phyloP scores from a whole-genome alignment of 92 coral and sea anemone species.

The Ricordea florida region DNA sequence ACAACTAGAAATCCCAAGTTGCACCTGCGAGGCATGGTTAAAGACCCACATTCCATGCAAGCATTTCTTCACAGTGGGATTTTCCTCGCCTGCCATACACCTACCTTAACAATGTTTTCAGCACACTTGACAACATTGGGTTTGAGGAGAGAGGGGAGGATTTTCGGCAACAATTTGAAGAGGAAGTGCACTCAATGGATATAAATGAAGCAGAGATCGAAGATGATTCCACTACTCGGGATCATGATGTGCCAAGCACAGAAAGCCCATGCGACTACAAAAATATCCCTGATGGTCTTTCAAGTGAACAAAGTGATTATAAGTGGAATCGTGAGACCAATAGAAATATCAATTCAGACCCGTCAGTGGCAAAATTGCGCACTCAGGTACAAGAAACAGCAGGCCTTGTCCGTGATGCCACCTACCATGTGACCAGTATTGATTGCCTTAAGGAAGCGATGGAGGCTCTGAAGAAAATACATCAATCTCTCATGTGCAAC shows the following conservation, averaged over 20 bases:
- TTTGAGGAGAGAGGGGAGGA: background rate
- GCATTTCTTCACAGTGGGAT: constrained; percentile 32
- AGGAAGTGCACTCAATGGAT: background rate
- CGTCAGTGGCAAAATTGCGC: too few relatives aligned
- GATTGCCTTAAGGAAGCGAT: too few relatives aligned
- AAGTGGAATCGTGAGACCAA: too few relatives aligned
- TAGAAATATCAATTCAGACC: background rate
- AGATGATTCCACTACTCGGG: background rate
- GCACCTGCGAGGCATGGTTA: constrained; percentile 40
- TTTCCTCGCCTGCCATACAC: constrained; percentile 15
- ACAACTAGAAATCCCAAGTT: constrained; percentile 25
- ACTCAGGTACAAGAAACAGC: too few relatives aligned
- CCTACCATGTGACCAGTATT: too few relatives aligned
- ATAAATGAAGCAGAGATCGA: background rate
- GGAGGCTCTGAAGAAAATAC: too few relatives aligned
- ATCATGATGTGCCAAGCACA: too few relatives aligned
- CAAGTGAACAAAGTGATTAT: background rate
- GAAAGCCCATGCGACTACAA: background rate
- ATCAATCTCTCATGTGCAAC: too few relatives aligned
- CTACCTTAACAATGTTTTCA: constrained; percentile 35
- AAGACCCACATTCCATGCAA: constrained; percentile 34
- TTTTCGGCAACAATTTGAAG: background rate
- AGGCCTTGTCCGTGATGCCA: too few relatives aligned
- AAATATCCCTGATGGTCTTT: background rate
- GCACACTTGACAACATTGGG: constrained; percentile 18